These are phyloP conservation scores for Macrochelys suwanniensis DNA, from an alignment of 2,797 vertebrate genomes.

Conservation along the genomic window DNA sequence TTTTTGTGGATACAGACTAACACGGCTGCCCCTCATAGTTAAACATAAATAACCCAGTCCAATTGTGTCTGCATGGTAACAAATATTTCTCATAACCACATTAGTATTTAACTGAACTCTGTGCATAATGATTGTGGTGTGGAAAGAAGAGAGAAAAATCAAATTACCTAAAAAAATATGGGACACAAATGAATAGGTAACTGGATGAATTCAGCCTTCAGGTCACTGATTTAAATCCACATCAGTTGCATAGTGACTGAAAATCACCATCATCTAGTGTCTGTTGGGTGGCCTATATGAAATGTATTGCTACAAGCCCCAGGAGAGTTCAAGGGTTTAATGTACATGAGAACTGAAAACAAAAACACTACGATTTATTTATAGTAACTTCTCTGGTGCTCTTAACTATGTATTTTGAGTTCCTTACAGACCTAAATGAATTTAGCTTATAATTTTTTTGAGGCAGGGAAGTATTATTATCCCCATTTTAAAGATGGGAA, in stretches of 20 bases:
- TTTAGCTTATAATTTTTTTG: background rate
- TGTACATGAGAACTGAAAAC: background rate
- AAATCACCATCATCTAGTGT: background rate
- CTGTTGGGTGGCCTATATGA: background rate
- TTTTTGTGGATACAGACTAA: too few species aligned
- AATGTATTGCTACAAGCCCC: background rate
- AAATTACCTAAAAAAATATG: background rate
- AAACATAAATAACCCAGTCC: background rate
- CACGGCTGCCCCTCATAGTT: too few species aligned
- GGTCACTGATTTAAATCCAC: background rate
- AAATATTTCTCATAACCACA: background rate
- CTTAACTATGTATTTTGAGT: background rate
- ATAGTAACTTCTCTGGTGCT: background rate
- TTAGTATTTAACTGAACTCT: background rate
- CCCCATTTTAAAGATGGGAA: background rate
- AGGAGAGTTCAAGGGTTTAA: background rate
- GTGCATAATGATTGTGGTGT: background rate
- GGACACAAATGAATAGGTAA: background rate
- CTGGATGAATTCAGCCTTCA: background rate
- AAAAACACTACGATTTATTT: background rate
- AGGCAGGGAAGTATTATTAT: too few species aligned
- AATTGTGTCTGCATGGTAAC: background rate
- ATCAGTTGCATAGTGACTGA: background rate
- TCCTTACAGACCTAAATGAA: background rate
- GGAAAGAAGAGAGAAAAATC: background rate